Conservation (phyloP, 2,888 invertebrate species). For the Noctua pronuba region DNA sequence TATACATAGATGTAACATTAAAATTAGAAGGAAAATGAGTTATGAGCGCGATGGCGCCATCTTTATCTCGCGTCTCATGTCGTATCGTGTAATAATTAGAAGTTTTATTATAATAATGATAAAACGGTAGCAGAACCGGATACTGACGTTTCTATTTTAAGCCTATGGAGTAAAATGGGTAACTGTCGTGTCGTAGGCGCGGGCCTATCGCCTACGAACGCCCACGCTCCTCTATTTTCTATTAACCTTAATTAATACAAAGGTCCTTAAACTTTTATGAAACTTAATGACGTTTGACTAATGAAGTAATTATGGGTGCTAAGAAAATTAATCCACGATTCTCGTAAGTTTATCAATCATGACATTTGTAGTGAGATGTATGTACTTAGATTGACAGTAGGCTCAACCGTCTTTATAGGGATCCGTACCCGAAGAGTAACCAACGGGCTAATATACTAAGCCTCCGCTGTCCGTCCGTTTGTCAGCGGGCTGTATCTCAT, state of each 20-base stretch:
- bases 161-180: conserved; percentile 54
- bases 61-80: conserved; percentile 58
- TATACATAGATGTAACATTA: conserved; percentile 6
- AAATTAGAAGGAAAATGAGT: conserved; percentile 36
- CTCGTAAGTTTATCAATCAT: conserved; percentile 11
- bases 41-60: conserved; percentile 53
- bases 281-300: conserved; percentile 21
- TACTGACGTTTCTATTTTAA: conserved; percentile 55
- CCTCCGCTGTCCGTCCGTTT: no score
- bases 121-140: conserved; percentile 56
- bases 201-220: conserved; percentile 45
- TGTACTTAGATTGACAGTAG: background rate
- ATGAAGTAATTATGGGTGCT: background rate
- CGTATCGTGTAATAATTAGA: conserved; percentile 57
- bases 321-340: conserved; percentile 6
- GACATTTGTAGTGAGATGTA: background rate
- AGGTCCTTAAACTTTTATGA: conserved; percentile 40
- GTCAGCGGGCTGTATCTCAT: no score
- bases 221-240: conserved; percentile 52
- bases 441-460: no score
- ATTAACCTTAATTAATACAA: conserved; percentile 52
- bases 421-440: no score
- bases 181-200: conserved; percentile 50
- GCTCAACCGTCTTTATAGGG: background rate
- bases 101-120: conserved; percentile 61